Percentiles rank a stretch among this genome's conserved stretches.
Evolutionary conservation across 2,113 vertebrate genomes (phyloP).

Genomic region (Oriolus oriolus): DNA sequence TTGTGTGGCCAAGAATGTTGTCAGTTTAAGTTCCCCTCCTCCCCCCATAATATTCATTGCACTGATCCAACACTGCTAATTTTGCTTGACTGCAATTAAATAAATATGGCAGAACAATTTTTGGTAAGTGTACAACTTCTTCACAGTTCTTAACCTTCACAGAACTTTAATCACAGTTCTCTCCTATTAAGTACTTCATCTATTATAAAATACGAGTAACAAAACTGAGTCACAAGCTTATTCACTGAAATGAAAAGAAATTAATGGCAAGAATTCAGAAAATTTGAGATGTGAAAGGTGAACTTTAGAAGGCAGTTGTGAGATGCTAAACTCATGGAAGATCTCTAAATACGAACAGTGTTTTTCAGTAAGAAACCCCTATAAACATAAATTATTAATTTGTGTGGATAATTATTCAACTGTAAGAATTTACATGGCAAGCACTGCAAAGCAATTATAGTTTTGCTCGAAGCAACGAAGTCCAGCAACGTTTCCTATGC

Average conservation of each 20-base stretch:
- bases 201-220: background rate
- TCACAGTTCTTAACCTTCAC: background rate
- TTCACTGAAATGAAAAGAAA: background rate
- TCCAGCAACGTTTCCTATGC: background rate
- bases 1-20: background rate
- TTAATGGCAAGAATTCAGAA: background rate
- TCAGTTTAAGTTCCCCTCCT: background rate
- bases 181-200: background rate
- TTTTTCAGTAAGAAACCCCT: background rate
- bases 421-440: background rate
- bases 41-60: background rate
- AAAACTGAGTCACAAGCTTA: background rate
- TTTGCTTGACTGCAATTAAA: background rate
- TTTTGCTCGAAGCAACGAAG: background rate
- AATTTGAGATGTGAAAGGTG: background rate
- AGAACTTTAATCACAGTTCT: background rate
- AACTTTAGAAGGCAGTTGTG: background rate
- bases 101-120: background rate
- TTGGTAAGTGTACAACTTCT: background rate
- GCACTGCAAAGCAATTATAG: background rate
- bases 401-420: background rate
- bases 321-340: background rate
- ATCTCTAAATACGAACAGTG: background rate
- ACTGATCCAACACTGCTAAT: background rate
- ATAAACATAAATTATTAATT: background rate